Evolutionary conservation across 2,113 vertebrate species (phyloP).

Genomic region (Tinamus guttatus): DNA sequence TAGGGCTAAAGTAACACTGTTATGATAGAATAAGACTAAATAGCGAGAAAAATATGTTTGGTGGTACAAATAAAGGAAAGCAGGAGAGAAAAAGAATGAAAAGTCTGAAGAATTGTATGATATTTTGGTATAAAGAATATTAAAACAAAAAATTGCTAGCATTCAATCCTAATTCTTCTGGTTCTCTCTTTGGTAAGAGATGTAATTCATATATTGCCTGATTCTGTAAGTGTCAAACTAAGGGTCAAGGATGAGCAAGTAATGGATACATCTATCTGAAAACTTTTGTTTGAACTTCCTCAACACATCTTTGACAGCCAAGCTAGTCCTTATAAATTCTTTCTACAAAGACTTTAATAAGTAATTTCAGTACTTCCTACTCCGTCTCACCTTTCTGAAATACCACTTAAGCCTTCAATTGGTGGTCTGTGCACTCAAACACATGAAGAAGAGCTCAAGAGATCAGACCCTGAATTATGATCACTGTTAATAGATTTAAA

Average conservation of each 20-base stretch:
- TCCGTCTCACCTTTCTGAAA: not conserved
- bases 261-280: constrained; percentile 64
- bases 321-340: constrained; percentile 48
- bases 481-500: not conserved
- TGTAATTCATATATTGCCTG: constrained; percentile 36
- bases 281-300: constrained; percentile 60
- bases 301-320: constrained; percentile 50
- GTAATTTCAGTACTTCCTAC: not conserved
- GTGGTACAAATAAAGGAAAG: not conserved
- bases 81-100: not conserved
- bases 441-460: not conserved
- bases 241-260: constrained; percentile 56
- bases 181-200: no score
- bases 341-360: constrained; percentile 36
- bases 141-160: constrained; percentile 30
- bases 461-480: not conserved
- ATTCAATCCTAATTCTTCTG: not conserved
- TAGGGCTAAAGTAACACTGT: not conserved
- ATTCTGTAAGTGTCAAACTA: constrained; percentile 49
- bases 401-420: not conserved
- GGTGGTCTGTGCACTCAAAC: not conserved
- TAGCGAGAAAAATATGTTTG: not conserved
- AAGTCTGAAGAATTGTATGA: not conserved
- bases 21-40: not conserved
- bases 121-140: not conserved